Base-by-base conservation (phyloP, 2,888 invertebrate genomes). In the Galeruca laticollis region DNA sequence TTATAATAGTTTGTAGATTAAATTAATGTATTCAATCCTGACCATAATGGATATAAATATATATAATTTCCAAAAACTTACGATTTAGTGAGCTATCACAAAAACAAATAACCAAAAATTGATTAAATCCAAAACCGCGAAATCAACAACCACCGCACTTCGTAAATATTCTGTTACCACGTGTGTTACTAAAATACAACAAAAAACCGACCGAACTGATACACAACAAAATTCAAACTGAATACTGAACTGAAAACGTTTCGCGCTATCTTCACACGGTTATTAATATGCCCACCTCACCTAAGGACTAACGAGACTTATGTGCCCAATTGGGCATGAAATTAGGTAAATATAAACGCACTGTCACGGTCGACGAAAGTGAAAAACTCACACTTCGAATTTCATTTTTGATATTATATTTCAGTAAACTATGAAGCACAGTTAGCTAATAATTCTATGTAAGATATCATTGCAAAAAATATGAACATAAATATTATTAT, bases 271-370 rank as follows among this genome's bases (percentile, higher is more conserved):
- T 69, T 69, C 71, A 71, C 69, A 66, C 71, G 70, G 64, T 72
- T 75, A 75, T 74, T 75, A 75, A 77, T 77, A 75, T 72, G 75
- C 71, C 77, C 74, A 75, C 76, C 76, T 73, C 70, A 72, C 73
- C 71, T 67, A 63, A 69, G 57, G 56, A 56, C 61, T 56, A 21
- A 65, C 40, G 43, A 60, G 15, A 57, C 49, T 20, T 47, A 49
- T 65, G 49, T 65, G 57, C 57, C 65, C 65, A 65, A 65, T 65
- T 65, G 65, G 65, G 57, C 59, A 57, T 65, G 65, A 59, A 65
- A 65, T 20, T 49, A 35, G 35, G 56, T 33, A 57, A n/a, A 35
- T 35, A 35, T 2, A 57, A 57, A 56, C 18, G 56, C 11, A 56
- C 35, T 33, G 56, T 18, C 18, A 18, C 35, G 35, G 33, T 35